Evolutionary conservation across 2,888 invertebrate genomes (phyloP), one percentile per base, ranked within the genome.

Genomic region (Leucophenga montana): DNA sequence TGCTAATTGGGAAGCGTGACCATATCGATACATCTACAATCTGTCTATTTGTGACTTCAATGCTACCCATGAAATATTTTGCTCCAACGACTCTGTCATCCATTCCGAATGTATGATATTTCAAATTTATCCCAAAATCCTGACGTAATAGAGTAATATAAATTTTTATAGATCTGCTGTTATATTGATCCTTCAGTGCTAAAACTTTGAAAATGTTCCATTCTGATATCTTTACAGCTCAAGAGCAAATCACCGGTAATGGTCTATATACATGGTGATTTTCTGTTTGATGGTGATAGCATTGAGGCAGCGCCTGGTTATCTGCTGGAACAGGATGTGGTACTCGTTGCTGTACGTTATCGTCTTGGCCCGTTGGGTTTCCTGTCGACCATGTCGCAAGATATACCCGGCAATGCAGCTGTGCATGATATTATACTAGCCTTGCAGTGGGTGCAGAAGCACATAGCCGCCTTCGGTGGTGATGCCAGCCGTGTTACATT

Each of bases 371-470:
- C 90, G 3, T 87, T 91, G 48, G 91, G 91, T 1, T 91, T 91
- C 76, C 78, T 91, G 31, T 90, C 90, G 3, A 89, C 91, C 1
- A 88, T 90, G 73, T 89, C 89, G 46, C 88, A 89, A 0, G 89
- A 87, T 0, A 88, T 90, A 46, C 90, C 91, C 1, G 91, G 91
- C 39, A 92, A 92, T 77, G 90, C 89, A 33, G 91, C 90, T 0
- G 84, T 91, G 13, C 84, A 89, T 50, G 91, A 91, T 78, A 87
- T 90, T 14, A 83, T 90, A 2, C 68, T 89, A 71, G 91, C 90
- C 0, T 82, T 91, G n/a, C 74, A 89, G 73, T 91, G 91, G 91
- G 87, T 91, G 3, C 88, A 89, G 62, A 80, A 89, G 31, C 85
- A 91, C 78, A 91, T 91, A 39, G 73, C 75, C 3, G 73, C 79